Evolutionary conservation across 2,113 vertebrate species (phyloP).

Genomic region (Neofelis nebulosa): DNA sequence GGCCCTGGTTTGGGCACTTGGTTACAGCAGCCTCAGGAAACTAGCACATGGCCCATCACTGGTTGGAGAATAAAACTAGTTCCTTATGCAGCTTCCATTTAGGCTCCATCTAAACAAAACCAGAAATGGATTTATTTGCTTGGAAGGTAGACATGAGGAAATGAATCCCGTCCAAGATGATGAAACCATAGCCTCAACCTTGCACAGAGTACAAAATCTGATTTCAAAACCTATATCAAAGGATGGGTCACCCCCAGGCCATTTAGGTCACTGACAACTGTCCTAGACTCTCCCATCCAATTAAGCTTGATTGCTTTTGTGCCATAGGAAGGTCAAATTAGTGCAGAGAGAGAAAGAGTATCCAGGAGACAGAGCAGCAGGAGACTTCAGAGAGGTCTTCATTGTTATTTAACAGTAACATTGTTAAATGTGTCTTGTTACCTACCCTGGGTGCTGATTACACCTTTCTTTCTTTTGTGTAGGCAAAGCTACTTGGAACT

Average conservation of each 20-base stretch:
- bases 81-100: neutral
- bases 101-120: neutral
- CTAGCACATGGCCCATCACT: neutral
- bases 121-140: slow-evolving; percentile 21
- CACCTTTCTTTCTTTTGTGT: neutral
- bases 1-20: neutral
- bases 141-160: neutral
- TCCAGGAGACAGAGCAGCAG: neutral
- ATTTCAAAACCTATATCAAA: neutral
- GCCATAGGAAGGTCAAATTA: neutral
- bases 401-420: neutral
- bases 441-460: neutral
- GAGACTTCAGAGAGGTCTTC: neutral
- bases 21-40: neutral
- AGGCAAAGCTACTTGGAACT: slow-evolving; percentile 53
- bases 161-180: neutral
- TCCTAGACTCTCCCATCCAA: neutral
- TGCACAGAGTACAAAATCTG: neutral
- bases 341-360: neutral
- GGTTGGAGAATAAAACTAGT: neutral
- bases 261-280: neutral
- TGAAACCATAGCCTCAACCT: neutral
- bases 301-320: neutral
- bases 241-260: neutral
- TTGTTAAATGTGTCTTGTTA: neutral